phyloP scores from a whole-genome alignment of 2,113 vertebrate genomes.

The Urocynchramus pylzowi region DNA sequence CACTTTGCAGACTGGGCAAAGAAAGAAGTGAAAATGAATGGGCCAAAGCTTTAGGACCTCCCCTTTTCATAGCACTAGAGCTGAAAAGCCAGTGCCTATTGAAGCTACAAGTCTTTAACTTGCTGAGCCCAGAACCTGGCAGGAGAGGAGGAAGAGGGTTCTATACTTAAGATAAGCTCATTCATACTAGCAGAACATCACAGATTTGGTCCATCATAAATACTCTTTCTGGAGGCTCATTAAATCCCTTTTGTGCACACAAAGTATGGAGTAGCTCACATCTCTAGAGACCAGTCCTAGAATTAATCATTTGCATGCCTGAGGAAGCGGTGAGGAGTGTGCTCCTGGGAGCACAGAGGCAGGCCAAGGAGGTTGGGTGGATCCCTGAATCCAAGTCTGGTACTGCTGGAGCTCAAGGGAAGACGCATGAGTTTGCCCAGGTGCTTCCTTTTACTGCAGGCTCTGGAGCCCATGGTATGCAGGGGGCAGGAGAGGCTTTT shows the following conservation, averaged over 20 bases:
- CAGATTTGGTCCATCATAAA: background rate
- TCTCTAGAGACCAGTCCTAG: background rate
- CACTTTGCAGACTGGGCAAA: background rate
- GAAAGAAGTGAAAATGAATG: background rate
- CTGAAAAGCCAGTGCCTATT: background rate
- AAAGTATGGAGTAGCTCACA: background rate
- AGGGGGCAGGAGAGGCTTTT: background rate
- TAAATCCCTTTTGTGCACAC: background rate
- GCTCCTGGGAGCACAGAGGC: background rate
- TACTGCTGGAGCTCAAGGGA: background rate
- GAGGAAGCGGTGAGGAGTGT: background rate
- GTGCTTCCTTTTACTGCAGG: background rate
- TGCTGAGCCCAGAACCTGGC: background rate
- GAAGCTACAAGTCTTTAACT: background rate
- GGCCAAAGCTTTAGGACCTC: background rate
- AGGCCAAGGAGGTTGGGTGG: fast-evolving
- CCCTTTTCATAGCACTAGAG: background rate
- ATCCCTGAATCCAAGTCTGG: background rate
- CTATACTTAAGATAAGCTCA: background rate
- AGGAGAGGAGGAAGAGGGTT: background rate
- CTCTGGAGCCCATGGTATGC: background rate
- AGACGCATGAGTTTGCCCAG: background rate
- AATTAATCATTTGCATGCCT: background rate
- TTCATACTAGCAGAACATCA: background rate
- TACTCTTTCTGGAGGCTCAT: background rate